Conservation (phyloP, 2,888 invertebrate genomes). For the Acanthopleura granulata region DNA sequence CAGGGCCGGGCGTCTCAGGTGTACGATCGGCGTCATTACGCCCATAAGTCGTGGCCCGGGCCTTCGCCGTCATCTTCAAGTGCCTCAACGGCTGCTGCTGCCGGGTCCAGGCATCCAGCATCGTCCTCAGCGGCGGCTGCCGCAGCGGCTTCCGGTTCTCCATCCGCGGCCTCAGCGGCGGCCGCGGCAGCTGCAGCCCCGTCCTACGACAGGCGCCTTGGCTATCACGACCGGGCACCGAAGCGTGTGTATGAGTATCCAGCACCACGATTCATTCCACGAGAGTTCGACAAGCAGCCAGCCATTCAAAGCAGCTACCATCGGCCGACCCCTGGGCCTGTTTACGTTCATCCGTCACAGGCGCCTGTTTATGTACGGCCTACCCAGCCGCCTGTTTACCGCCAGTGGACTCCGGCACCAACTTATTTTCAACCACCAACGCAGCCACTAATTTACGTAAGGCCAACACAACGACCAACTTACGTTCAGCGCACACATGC, state of each 20-base stretch:
- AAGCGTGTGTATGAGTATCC: neutral
- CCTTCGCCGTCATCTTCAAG: neutral
- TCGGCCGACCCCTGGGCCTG: neutral
- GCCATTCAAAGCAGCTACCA: neutral
- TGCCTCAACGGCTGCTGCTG: neutral
- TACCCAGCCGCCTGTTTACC: neutral
- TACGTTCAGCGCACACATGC: neutral
- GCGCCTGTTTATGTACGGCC: neutral
- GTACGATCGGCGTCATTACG: neutral
- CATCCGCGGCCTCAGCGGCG: neutral
- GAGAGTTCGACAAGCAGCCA: constrained; percentile 9
- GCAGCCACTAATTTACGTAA: neutral
- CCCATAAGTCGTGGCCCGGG: neutral
- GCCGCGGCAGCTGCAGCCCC: neutral
- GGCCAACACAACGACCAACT: neutral
- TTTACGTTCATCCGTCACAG: constrained; percentile 4
- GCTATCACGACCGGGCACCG: neutral
- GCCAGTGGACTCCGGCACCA: neutral
- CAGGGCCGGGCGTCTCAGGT: neutral
- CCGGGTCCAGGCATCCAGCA: too few species aligned
- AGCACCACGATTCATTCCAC: constrained; percentile 2
- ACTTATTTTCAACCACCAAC: neutral
- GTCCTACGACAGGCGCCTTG: neutral
- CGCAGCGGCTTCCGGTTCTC: neutral
- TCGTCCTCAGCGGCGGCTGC: neutral